Percentiles rank a stretch among this genome's conserved stretches.
phyloP scores from a whole-genome alignment of 53 echinoderm and acorn worm genomes.

The Temnopleurus reevesii region DNA sequence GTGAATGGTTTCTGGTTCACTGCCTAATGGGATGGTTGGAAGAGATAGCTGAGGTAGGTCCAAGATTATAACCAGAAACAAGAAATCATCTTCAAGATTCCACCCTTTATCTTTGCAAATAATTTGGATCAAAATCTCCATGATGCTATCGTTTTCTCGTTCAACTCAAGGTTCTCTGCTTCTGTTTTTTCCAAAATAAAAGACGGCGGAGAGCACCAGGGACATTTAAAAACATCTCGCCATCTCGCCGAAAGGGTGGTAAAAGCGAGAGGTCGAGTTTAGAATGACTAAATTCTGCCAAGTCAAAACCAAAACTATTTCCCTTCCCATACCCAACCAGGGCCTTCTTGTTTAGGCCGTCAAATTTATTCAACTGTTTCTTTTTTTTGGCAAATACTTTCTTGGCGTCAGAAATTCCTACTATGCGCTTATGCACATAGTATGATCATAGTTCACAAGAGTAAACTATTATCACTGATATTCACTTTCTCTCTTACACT shows the following conservation, averaged over 20 bases:
- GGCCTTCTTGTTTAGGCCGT: background rate
- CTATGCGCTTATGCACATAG: background rate
- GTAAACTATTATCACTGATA: background rate
- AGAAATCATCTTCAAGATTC: constrained; percentile 31
- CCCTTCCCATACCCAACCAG: background rate
- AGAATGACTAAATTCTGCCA: constrained; percentile 23
- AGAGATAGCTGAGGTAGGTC: constrained; percentile 60
- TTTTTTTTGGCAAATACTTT: constrained; percentile 47
- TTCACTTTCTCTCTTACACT: background rate
- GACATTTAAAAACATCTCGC: background rate
- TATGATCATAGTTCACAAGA: background rate
- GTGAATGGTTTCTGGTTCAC: constrained; percentile 11
- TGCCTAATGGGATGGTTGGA: constrained; percentile 39
- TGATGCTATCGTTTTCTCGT: constrained; percentile 18
- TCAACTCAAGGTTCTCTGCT: too few species aligned
- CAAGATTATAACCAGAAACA: constrained; percentile 8
- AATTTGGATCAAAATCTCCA: background rate
- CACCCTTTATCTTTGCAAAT: constrained; percentile 31
- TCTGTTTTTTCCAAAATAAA: too few species aligned
- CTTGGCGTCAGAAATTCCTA: background rate
- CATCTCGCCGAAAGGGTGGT: constrained; percentile 40
- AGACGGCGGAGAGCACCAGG: background rate
- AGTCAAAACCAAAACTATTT: background rate
- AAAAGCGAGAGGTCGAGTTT: constrained; percentile 15
- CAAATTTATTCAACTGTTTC: background rate